Evolutionary conservation across 2,113 vertebrate genomes (phyloP), one percentile per base, ranked within the genome.

Genomic region (Oryzias curvinotus): DNA sequence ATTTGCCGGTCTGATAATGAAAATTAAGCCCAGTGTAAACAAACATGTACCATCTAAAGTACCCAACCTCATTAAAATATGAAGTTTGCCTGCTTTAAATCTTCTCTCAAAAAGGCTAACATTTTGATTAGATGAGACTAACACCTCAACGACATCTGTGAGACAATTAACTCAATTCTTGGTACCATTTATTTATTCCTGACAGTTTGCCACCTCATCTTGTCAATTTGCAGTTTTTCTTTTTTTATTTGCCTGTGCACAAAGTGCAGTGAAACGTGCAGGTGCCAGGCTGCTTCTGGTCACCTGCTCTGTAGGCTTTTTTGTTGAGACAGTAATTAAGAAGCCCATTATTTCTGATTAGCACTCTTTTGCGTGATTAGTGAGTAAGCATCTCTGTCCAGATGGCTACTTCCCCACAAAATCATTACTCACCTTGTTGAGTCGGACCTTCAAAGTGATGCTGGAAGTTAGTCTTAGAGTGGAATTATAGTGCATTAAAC

Each of bases 121-220:
- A 59, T 61, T 15, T 50, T 56, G 66, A 75, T 66, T 42, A 70
- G 58, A 69, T 60, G 46, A 73, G 72, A 68, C 7, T 44, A 25
- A 52, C 52, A 65, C 68, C 58, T 47, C 0, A 26, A 76, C 53
- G 57, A 81, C 73, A 78, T 78, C 64, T 83, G 68, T 18, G 60
- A 73, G 82, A 79, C 69, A 57, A 82, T 84, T 73, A 87, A 59
- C 73, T 82, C 23, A 43, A 73, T 84, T 77, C 81, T 59, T 53
- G 46, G 50, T 55, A 57, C 45, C 71, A 68, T 84, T 73, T 67
- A 84, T 89, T 89, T 81, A 81, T 76, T 16, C 53, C 52, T 81
- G 81, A 78, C 79, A 86, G 73, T 85, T 83, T 83, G 73, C 82
- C 85, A 87, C 79, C 83, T 82, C 77, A 87, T 88, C 87, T 82